Evolutionary conservation across 2,797 vertebrate species (phyloP).

Genomic region (Siniperca obscura): DNA sequence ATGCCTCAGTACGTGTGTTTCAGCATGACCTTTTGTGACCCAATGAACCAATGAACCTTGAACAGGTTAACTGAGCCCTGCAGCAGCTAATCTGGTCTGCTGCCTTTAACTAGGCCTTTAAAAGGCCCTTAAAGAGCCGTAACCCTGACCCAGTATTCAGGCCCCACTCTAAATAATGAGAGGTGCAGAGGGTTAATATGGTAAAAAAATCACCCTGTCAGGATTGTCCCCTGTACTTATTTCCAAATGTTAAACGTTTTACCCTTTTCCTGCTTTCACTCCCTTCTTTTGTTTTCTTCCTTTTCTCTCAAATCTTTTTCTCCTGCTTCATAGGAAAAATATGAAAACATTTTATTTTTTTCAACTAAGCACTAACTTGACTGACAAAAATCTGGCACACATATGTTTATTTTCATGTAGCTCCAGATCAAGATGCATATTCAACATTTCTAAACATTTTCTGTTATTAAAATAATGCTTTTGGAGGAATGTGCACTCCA

Average conservation of each 20-base stretch:
- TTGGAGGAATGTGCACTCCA: background rate
- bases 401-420: background rate
- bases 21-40: conserved; percentile 50
- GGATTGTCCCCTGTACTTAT: conserved; percentile 23
- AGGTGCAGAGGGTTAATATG: conserved; percentile 53
- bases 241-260: conserved; percentile 16
- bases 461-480: background rate
- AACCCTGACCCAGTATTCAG: conserved; percentile 30
- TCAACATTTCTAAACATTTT: background rate
- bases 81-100: conserved; percentile 45
- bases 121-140: conserved; percentile 45
- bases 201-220: conserved; percentile 21
- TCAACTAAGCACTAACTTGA: background rate
- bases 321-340: conserved; percentile 2
- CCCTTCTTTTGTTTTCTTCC: background rate
- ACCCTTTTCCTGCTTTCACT: background rate
- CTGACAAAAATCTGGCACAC: background rate
- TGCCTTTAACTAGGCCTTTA: conserved; percentile 56
- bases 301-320: background rate
- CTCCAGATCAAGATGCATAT: background rate
- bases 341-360: background rate
- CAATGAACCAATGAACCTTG: conserved; percentile 40
- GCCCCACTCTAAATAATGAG: conserved; percentile 42
- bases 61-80: conserved; percentile 60
- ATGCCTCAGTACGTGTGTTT: conserved; percentile 94